phyloP scores from a whole-genome alignment of 2,888 invertebrate genomes.

The Sinodicranocentrus sp. region DNA sequence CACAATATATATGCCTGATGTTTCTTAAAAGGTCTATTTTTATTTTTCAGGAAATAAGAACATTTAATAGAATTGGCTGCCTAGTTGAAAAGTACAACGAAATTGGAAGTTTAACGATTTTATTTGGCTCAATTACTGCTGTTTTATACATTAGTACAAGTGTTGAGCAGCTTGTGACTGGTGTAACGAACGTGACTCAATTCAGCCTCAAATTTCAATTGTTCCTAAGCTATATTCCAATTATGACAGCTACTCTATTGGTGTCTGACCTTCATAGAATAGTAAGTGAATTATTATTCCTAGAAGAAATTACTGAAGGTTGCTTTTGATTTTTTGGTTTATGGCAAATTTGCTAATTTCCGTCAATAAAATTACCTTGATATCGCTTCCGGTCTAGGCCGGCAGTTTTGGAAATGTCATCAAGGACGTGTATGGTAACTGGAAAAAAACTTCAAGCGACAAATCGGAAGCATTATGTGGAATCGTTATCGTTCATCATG shows the following conservation, averaged over 20 bases:
- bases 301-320: neutral
- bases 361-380: too few relatives aligned
- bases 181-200: slow-evolving; percentile 11
- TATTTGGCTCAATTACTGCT: neutral
- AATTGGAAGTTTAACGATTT: slow-evolving; percentile 13
- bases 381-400: too few relatives aligned
- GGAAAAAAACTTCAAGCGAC: neutral
- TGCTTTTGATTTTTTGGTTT: neutral
- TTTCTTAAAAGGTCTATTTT: slow-evolving; percentile 28
- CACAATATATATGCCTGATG: too few relatives aligned
- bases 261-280: slow-evolving; percentile 47
- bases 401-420: slow-evolving; percentile 26
- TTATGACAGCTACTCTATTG: slow-evolving; percentile 17
- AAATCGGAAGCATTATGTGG: slow-evolving; percentile 28
- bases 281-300: slow-evolving; percentile 18
- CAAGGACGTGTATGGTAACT: slow-evolving; percentile 25
- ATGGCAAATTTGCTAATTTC: too few relatives aligned
- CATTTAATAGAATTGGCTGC: slow-evolving; percentile 45
- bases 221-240: slow-evolving; percentile 32
- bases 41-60: slow-evolving; percentile 51
- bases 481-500: slow-evolving; percentile 47
- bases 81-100: slow-evolving; percentile 43
- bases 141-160: slow-evolving; percentile 33
- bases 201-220: slow-evolving; percentile 20
- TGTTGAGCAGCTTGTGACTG: slow-evolving; percentile 29